Conservation (phyloP, 2,113 vertebrate genomes). For the Sander vitreus region DNA sequence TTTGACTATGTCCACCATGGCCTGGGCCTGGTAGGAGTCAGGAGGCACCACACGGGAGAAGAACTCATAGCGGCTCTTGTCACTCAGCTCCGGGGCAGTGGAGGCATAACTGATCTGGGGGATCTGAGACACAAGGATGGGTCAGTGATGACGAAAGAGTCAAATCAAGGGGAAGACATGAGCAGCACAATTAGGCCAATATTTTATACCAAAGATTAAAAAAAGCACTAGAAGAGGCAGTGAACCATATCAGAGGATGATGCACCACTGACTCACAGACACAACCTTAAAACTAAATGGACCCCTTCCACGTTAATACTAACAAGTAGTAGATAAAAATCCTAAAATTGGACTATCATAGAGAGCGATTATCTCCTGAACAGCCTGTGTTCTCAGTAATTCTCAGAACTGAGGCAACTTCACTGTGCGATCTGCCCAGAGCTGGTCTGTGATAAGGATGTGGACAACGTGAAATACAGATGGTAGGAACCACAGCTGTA, state of each 20-base stretch:
- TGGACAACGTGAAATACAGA: constrained; percentile 64
- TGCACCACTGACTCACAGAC: constrained; percentile 58
- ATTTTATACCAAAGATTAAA: constrained; percentile 40
- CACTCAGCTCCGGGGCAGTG: constrained; percentile 91
- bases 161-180: constrained; percentile 44
- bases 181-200: constrained; percentile 41
- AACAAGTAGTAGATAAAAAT: constrained; percentile 46
- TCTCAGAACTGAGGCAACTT: constrained; percentile 43
- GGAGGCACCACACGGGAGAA: constrained; percentile 93
- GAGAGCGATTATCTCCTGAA: constrained; percentile 27
- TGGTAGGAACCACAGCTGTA: constrained; percentile 57
- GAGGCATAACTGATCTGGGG: constrained; percentile 95
- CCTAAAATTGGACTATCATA: constrained; percentile 39
- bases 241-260: constrained; percentile 57
- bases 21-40: constrained; percentile 93
- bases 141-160: constrained; percentile 46
- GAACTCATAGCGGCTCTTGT: constrained; percentile 91
- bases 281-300: constrained; percentile 45
- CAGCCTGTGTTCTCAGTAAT: constrained; percentile 40
- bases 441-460: constrained; percentile 28
- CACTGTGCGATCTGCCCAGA: constrained; percentile 18
- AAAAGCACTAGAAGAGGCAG: constrained; percentile 32
- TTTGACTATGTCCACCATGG: constrained; percentile 93
- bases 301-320: constrained; percentile 37
- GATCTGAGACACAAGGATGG: constrained; percentile 80